Base-by-base conservation (phyloP, 2,113 vertebrate species). In the Toxotes jaculatrix region DNA sequence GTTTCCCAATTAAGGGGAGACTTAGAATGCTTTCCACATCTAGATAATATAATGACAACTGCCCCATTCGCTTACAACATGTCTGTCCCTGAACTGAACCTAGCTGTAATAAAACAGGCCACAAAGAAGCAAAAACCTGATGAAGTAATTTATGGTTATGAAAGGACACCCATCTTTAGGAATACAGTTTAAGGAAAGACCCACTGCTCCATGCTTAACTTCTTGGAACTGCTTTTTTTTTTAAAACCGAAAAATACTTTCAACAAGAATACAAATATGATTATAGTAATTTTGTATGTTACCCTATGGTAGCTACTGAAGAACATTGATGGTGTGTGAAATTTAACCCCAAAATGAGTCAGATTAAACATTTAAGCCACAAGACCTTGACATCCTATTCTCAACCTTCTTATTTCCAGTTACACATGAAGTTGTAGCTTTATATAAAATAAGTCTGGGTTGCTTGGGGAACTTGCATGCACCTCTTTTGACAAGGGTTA, bases 21-120 rank as follows among this genome's bases (percentile, higher is more conserved):
- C 49, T 47, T 68, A 8, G 53, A 77, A 45, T 31, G 45, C 56
- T 87, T 90, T 89, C 85, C 83, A 87, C 82, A 83, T 90, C 70
- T 14, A 69, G 55, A 85, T 79, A 56, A 73, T 49, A 55, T 63
- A 27, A 82, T 84, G 80, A 79, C 60, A 80, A 62, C 67, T 64
- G 70, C 49, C 32, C 67, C 67, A 47, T 76, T 79, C 23, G 4
- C 80, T 86, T 79, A 72, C 88, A 80, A 78, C 73, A 84, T 38
- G 21, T 71, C 77, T 72, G 74, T 77, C 73, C 70, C 77, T 80
- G 65, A 74, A 42, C 19, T 80, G 81, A 78, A 77, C 74, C 64
- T 2, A 38, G 38, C 17, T 55, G 40, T 31, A 76, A 84, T 65
- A 27, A 82, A 81, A 77, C 60, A 76, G 77, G 64, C 63, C 17